Evolutionary conservation across 2,888 invertebrate species (phyloP).

Genomic region (Ophion slaviceki): DNA sequence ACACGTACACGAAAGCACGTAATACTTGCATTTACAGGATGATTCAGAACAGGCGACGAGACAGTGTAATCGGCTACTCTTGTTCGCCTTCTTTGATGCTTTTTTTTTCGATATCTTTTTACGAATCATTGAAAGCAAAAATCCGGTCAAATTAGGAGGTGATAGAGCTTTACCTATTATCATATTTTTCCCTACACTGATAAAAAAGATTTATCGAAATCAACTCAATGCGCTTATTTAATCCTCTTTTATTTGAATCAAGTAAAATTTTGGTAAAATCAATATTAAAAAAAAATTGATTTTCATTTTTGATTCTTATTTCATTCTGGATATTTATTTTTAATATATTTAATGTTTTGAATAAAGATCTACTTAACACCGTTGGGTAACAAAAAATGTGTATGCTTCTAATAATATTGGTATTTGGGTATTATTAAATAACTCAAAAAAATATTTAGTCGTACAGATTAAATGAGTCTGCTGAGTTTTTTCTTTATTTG

Average conservation of each 20-base stretch:
- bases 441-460: too few relatives aligned
- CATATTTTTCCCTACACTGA: not conserved
- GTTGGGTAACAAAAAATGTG: too few relatives aligned
- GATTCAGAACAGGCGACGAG: not conserved
- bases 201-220: not conserved
- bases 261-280: too few relatives aligned
- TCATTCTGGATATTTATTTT: not conserved
- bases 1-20: not conserved
- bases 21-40: not conserved
- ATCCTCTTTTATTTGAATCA: not conserved
- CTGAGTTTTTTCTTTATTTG: too few relatives aligned
- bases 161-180: not conserved
- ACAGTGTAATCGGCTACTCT: not conserved
- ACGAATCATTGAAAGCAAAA: not conserved
- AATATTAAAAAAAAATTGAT: not conserved
- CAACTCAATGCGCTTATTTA: not conserved
- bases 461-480: too few relatives aligned
- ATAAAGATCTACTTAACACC: too few relatives aligned
- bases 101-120: not conserved
- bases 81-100: not conserved
- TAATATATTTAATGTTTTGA: not conserved
- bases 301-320: not conserved
- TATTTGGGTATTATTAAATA: too few relatives aligned
- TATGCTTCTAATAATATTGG: too few relatives aligned
- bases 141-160: not conserved